Evolutionary conservation across 2,113 vertebrate species (phyloP).

Genomic region (Triplophysa rosa): DNA sequence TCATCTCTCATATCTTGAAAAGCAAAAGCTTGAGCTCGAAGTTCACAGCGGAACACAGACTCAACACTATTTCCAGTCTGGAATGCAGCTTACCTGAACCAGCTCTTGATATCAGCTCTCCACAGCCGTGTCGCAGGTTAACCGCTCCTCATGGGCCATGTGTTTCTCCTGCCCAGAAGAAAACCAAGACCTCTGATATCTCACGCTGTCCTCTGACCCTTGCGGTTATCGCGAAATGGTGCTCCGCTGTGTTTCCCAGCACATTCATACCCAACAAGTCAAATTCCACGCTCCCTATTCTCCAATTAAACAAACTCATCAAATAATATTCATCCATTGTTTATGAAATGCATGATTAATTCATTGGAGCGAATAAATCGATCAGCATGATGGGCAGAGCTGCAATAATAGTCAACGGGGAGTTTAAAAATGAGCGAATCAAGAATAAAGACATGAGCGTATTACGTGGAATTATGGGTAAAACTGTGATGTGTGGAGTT

Average conservation of each 20-base stretch:
- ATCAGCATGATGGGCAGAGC: slow-evolving; percentile 42
- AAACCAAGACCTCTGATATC: not conserved
- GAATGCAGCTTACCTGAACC: slow-evolving; percentile 10
- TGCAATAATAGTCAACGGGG: slow-evolving; percentile 27
- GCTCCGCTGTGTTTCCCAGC: not conserved
- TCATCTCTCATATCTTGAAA: not conserved
- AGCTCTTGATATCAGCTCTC: slow-evolving; percentile 14
- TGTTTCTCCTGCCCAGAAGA: not conserved
- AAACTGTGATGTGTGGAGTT: slow-evolving; percentile 27
- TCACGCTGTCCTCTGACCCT: not conserved
- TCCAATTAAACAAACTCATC: slow-evolving; percentile 25
- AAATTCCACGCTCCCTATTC: not conserved
- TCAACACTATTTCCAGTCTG: slow-evolving; percentile 16
- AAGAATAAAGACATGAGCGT: slow-evolving; percentile 39
- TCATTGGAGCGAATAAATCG: slow-evolving; percentile 40
- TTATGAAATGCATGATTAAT: slow-evolving; percentile 47
- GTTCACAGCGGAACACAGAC: not conserved
- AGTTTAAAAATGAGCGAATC: slow-evolving; percentile 29
- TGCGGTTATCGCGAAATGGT: not conserved
- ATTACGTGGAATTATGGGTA: slow-evolving; percentile 30
- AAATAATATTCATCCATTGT: slow-evolving; percentile 40
- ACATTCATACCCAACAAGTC: too few relatives aligned
- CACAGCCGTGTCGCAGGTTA: slow-evolving; percentile 29
- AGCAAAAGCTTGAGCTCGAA: slow-evolving; percentile 6
- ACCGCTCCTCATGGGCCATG: not conserved